These are phyloP conservation scores for Helobdella robusta DNA, from an alignment of 2,888 invertebrate genomes.

Conservation along the genomic window DNA sequence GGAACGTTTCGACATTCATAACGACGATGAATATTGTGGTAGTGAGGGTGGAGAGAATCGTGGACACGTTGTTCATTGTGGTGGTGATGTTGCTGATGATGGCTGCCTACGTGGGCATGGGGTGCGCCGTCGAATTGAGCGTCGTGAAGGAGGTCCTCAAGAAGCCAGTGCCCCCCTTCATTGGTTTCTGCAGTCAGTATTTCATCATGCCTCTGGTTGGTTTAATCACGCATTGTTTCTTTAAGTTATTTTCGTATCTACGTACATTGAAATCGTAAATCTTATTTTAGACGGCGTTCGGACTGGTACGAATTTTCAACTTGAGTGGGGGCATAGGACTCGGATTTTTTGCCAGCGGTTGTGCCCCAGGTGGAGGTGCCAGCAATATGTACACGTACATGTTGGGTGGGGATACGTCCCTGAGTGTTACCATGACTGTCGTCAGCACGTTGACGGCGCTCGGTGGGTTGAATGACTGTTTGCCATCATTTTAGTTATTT, in stretches of 20 bases:
- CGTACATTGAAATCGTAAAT: too few relatives aligned
- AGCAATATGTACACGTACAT: constrained; percentile 92
- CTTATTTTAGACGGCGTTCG: constrained; percentile 39
- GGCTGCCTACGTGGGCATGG: constrained; percentile 45
- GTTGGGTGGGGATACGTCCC: constrained; percentile 78
- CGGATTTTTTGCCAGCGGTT: constrained; percentile 51
- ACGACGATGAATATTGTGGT: constrained; percentile 16
- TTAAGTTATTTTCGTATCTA: background rate
- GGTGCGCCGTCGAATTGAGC: constrained; percentile 46
- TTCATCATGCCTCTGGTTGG: constrained; percentile 52
- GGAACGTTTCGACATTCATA: too few relatives aligned
- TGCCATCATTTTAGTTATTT: too few relatives aligned
- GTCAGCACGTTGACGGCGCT: constrained; percentile 77
- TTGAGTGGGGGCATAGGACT: constrained; percentile 42
- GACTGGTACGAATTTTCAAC: constrained; percentile 38
- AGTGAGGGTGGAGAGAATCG: constrained; percentile 20
- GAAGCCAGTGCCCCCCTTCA: constrained; percentile 50
- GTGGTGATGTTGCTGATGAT: constrained; percentile 43
- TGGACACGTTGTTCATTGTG: constrained; percentile 41
- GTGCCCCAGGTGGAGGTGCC: constrained; percentile 64
- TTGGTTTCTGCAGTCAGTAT: constrained; percentile 52
- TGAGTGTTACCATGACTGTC: constrained; percentile 90
- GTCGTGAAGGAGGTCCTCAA: constrained; percentile 45
- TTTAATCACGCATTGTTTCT: constrained; percentile 7
- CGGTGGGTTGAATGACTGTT: constrained; percentile 54